Evolutionary conservation across 64 coral and sea anemone genomes (phyloP), one percentile per base, ranked within the genome.

Genomic region (Porites australiensis): DNA sequence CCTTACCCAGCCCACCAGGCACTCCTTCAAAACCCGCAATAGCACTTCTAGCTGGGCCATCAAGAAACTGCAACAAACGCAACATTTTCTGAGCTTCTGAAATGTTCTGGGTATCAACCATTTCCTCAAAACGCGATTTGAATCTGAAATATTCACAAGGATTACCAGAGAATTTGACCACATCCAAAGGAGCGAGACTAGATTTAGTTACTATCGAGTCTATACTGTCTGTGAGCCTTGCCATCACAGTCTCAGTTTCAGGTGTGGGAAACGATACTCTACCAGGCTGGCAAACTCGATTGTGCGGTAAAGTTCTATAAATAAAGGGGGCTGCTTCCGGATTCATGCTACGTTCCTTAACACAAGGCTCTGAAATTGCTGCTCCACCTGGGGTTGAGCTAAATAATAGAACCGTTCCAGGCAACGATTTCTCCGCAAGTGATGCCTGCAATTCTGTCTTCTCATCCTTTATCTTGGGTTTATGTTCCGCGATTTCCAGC

Each of bases 81-180:
- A 49, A 86, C 89, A 89, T 89, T 60, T 93, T 77, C 50, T 93
- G 91, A 13, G 73, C 55, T 68, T 93, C 91, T 2, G 47, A 87
- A 63, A 93, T 73, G 71, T 87, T 79, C 74, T 77, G 74, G 15
- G 70, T 74, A 75, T 27, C 68, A 59, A 88, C 90, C 90, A 93
- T 93, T 93, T 93, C 61, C 14, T 79, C 64, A 55, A 96, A 96
- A 44, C 69, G 78, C 13, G 88, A 59, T 15, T 66, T 95, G 15
- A 88, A 95, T 74, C 83, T 49, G 59, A 77, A 93, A 58, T 89
- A 96, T 61, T 83, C 73, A 77, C 90, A 92, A 8, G 95, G 72
- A 76, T 93, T 86, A 62, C 86, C 95, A 83, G 45, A 70, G 74
- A 92, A 90, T 74, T 93, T 96, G 20, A 86, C 63, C n/a, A 93